Evolutionary conservation across 2,888 invertebrate species (phyloP), one percentile per base, ranked within the genome.

Genomic region (Ophion ellenae): DNA sequence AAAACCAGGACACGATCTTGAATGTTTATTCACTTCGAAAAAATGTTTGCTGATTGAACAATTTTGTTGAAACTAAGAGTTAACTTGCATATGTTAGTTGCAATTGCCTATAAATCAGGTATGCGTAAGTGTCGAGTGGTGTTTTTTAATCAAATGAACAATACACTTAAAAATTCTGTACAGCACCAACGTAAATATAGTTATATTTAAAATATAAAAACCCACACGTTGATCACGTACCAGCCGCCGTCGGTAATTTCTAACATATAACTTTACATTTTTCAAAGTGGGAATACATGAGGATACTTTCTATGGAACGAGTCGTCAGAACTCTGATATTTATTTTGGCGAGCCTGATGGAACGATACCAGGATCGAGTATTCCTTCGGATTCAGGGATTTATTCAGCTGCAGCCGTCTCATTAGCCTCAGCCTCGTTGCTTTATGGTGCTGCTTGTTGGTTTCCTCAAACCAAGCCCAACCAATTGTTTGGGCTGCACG

Each of bases 401-500:
- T 93, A 93, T 75, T 91, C 93, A 1, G 90, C 92, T 53, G 91
- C 93, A 3, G 93, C 94, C 36, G 86, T 83, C 14, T 86, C 86
- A 2, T 87, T 94, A 1, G 92, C 93, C 1, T 94, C 94, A 2
- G 93, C 94, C 2, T 93, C 94, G 0, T 86, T 94, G 28, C 90
- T 94, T 40, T 94, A 94, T 84, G 93, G 92, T 82, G 81, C 86
- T 47, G 86, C 86, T 57, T 93, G 92, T 80, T 94, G 94, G 94
- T 92, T 94, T 82, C 91, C 91, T 10, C 94, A 93, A 86, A 90
- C 93, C 24, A 94, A 94, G 76, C 91, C 95, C 45, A 93, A 94
- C 82, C 95, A 95, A 87, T 93, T 96, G 69, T 95, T 96, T 89
- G 96, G 96, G 87, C 93, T 96, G 63, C 96, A 96, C 95, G 96